phyloP scores from a whole-genome alignment of 2,888 invertebrate species.

The Dicyrtomina minuta region DNA sequence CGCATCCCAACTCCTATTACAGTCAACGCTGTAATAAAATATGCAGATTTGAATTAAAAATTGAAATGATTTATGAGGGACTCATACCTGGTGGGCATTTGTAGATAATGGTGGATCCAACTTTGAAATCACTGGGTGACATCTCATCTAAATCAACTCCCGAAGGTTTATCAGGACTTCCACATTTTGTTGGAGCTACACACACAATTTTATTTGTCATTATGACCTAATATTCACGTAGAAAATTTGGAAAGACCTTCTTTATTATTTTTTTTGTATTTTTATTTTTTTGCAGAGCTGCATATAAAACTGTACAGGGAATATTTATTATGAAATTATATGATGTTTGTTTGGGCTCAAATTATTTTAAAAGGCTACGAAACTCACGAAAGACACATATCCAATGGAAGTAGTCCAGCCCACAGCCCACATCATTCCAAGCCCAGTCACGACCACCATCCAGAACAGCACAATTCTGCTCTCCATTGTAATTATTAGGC shows the following conservation, averaged over 20 bases:
- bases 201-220: slow-evolving; percentile 5
- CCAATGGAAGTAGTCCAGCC: slow-evolving; percentile 88
- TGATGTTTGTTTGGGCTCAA: no score
- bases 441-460: slow-evolving; percentile 87
- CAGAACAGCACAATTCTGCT: slow-evolving; percentile 90
- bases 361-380: no score
- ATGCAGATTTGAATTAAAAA: neutral
- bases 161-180: slow-evolving; percentile 76
- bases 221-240: neutral
- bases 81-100: slow-evolving; percentile 27
- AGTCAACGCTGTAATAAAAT: neutral
- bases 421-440: slow-evolving; percentile 94
- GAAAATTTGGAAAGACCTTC: slow-evolving; percentile 13
- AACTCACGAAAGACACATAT: slow-evolving; percentile 64
- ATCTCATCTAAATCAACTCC: slow-evolving; percentile 46
- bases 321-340: slow-evolving; percentile 11
- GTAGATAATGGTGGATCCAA: slow-evolving; percentile 42
- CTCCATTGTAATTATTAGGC: slow-evolving; percentile 92
- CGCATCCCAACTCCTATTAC: neutral
- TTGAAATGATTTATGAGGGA: neutral
- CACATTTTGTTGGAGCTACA: slow-evolving; percentile 78
- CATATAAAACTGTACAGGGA: neutral
- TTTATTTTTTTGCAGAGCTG: neutral
- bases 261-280: neutral
- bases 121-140: slow-evolving; percentile 40